Evolutionary conservation across 2,888 invertebrate species (phyloP).

Genomic region (Dasypolia templi): DNA sequence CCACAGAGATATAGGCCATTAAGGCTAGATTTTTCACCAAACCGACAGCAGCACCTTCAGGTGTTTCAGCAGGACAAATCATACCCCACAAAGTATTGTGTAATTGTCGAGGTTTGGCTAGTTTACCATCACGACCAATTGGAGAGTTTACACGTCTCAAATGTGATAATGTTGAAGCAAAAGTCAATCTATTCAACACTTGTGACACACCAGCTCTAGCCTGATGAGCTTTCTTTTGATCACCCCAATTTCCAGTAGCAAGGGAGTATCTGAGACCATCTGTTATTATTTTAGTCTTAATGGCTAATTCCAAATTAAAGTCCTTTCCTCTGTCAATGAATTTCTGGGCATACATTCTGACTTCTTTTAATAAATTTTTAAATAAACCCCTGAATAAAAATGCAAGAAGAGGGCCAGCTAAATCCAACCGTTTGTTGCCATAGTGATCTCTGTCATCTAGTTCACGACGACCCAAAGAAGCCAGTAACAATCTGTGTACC

Average conservation of each 20-base stretch:
- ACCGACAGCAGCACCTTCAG: slow-evolving; percentile 99
- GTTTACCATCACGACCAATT: slow-evolving; percentile 99
- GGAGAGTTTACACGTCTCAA: slow-evolving; percentile 99
- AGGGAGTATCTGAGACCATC: slow-evolving; percentile 99
- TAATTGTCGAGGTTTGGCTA: slow-evolving; percentile 99
- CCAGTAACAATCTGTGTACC: slow-evolving; percentile 98
- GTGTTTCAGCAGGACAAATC: slow-evolving; percentile 99
- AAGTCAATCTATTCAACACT: slow-evolving; percentile 99
- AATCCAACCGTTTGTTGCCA: slow-evolving; percentile 99
- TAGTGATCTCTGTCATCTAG: slow-evolving; percentile 99
- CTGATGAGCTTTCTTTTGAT: slow-evolving; percentile 99
- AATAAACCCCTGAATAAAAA: slow-evolving; percentile 99
- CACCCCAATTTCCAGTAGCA: slow-evolving; percentile 99
- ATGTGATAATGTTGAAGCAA: slow-evolving; percentile 99
- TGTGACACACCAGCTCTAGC: slow-evolving; percentile 99
- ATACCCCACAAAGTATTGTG: slow-evolving; percentile 99
- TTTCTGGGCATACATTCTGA: slow-evolving; percentile 99
- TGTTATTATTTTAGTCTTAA: slow-evolving; percentile 99
- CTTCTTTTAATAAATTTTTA: slow-evolving; percentile 98
- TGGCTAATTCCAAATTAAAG: slow-evolving; percentile 98
- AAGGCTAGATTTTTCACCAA: slow-evolving; percentile 99
- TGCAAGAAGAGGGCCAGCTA: slow-evolving; percentile 99
- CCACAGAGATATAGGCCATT: slow-evolving; percentile 99
- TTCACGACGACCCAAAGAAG: slow-evolving; percentile 98
- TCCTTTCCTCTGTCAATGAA: slow-evolving; percentile 99